These are phyloP conservation scores for Melanaphis sacchari DNA, from an alignment of 1,140 invertebrate species.

Conservation along the genomic window DNA sequence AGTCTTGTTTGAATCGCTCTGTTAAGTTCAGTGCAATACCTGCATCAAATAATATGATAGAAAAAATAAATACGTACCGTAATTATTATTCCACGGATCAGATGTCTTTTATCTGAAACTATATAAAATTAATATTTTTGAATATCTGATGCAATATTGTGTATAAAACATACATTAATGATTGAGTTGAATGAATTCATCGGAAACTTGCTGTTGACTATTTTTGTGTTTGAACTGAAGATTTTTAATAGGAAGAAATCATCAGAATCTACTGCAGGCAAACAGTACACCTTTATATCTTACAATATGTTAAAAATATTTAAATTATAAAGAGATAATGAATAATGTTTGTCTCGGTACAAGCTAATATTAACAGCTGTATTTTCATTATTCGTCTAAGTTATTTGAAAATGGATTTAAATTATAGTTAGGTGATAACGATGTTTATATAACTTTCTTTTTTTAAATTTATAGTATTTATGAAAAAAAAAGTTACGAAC, in stretches of 20 bases:
- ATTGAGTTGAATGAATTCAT: neutral
- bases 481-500: neutral
- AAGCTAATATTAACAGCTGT: neutral
- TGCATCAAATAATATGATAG: too few relatives aligned
- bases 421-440: too few relatives aligned
- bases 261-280: too few relatives aligned
- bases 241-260: neutral
- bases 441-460: neutral
- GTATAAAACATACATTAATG: neutral
- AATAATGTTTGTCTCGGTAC: neutral
- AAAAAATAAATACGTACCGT: too few relatives aligned
- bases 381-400: neutral
- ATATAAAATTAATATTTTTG: too few relatives aligned
- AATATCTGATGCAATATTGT: too few relatives aligned
- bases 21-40: neutral
- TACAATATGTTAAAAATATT: neutral
- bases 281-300: neutral
- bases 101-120: neutral
- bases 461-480: neutral
- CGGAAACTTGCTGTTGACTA: neutral
- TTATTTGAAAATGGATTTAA: neutral
- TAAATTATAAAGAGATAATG: neutral
- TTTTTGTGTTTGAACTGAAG: neutral
- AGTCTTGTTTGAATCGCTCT: neutral
- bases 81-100: neutral